Evolutionary conservation across 35 echinoderm and acorn worm genomes (phyloP), one percentile per base, ranked within the genome.

Genomic region (Heliocidaris tuberculata): DNA sequence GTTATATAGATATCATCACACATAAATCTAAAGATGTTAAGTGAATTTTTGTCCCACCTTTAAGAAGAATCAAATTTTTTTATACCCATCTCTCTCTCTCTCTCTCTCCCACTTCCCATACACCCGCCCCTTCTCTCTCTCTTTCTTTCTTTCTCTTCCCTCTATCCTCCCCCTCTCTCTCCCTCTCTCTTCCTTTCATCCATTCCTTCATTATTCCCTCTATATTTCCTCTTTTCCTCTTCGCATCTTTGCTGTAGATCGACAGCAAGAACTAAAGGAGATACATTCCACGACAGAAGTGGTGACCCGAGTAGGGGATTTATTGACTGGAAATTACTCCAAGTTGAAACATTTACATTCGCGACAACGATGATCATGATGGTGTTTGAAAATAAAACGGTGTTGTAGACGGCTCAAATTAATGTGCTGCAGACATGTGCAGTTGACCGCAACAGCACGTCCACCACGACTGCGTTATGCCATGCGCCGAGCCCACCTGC

Each of bases 291-390:
- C 65, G 3, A n/a, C 65, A 78, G 65, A 78, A 78, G 65, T 78
- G 65, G 65, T 78, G 65, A 78, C 65, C 65, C 65, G 65, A n/a
- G 65, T n/a, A 78, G 65, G 35, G 65, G 65, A 78, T 78, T 78
- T 78, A 78, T n/a, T 19, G 52, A 56, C 52, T 9, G 52, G 52
- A n/a, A 21, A 27, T 24, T 70, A 27, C 0, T 78, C 6, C 0
- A 78, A 78, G 65, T 78, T 78, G 65, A 78, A 78, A 78, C 65
- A 78, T 78, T 78, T 78, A 78, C 65, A 78, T 24, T 78, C 65
- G 52, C 65, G 27, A 78, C 65, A 4, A 19, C n/a, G n/a, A n/a
- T n/a, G n/a, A n/a, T n/a, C n/a, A n/a, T 8, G 65, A 24, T 78
- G 65, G 65, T 78, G 65, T 78, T 78, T 78, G 21, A 78, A 78